These are phyloP conservation scores for Actinostola sp. DNA, from an alignment of 92 coral and sea anemone genomes.

Conservation along the genomic window DNA sequence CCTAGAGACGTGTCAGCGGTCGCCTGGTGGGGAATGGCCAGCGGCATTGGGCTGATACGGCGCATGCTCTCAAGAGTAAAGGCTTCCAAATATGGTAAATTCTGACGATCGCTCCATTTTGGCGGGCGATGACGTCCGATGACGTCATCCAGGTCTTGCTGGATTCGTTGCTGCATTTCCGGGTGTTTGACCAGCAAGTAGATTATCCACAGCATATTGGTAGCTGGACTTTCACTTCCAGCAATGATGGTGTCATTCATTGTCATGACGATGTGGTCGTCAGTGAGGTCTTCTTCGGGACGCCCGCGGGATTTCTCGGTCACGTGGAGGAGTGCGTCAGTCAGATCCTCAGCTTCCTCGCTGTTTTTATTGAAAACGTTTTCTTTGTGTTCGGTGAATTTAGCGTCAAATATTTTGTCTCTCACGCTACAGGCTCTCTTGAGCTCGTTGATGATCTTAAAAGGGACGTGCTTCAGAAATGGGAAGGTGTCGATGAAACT, in stretches of 20 bases:
- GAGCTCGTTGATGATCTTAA: constrained; percentile 50
- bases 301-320: constrained; percentile 27
- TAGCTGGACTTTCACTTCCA: constrained; percentile 54
- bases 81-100: constrained; percentile 67
- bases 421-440: constrained; percentile 46
- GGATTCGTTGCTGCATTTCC: constrained; percentile 63
- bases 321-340: constrained; percentile 58
- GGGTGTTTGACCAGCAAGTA: constrained; percentile 68
- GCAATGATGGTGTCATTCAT: constrained; percentile 63
- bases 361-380: constrained; percentile 39
- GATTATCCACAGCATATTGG: constrained; percentile 53
- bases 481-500: constrained; percentile 74
- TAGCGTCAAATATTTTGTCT: constrained; percentile 58
- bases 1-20: constrained; percentile 54
- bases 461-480: constrained; percentile 60
- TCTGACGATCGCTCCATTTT: constrained; percentile 48
- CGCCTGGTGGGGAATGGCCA: constrained; percentile 67
- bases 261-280: constrained; percentile 46
- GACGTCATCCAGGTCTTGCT: constrained; percentile 64
- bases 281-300: constrained; percentile 15
- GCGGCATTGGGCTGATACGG: constrained; percentile 39
- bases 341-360: constrained; percentile 35
- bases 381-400: constrained; percentile 50
- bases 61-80: constrained; percentile 58
- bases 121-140: constrained; percentile 51